phyloP scores from a whole-genome alignment of 2,113 vertebrate genomes.

The Eptesicus fuscus region DNA sequence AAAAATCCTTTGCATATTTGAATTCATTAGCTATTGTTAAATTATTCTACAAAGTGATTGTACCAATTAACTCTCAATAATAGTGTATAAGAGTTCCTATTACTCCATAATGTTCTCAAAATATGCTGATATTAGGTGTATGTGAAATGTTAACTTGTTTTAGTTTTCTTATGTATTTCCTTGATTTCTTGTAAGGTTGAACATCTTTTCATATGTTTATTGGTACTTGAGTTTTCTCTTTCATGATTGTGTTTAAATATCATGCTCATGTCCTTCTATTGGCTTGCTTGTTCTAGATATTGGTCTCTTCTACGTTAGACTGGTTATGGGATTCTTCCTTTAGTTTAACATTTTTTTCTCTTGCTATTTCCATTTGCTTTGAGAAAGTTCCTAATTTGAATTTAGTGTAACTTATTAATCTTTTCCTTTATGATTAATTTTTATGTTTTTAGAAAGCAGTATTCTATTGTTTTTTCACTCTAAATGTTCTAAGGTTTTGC shows the following conservation, averaged over 20 bases:
- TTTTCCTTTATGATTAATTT: background rate
- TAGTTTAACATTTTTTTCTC: background rate
- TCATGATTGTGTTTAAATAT: background rate
- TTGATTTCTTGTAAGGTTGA: background rate
- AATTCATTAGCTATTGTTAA: background rate
- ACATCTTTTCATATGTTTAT: background rate
- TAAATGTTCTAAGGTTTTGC: background rate
- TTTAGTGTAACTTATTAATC: background rate
- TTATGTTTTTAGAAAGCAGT: background rate
- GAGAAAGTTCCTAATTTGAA: slow-evolving; percentile 5
- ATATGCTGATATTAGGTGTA: background rate
- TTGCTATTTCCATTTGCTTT: background rate
- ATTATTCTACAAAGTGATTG: background rate
- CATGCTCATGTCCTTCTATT: background rate
- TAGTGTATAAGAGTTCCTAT: background rate
- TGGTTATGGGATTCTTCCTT: background rate
- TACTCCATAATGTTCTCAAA: background rate
- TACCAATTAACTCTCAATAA: background rate
- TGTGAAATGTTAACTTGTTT: background rate
- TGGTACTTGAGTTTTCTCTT: background rate
- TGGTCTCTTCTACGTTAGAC: background rate
- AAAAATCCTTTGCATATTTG: background rate
- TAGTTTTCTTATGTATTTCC: background rate
- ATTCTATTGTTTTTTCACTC: background rate
- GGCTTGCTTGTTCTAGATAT: background rate